These are phyloP conservation scores for Siphlonurus alternatus DNA, from an alignment of 2,888 invertebrate genomes.

Conservation along the genomic window DNA sequence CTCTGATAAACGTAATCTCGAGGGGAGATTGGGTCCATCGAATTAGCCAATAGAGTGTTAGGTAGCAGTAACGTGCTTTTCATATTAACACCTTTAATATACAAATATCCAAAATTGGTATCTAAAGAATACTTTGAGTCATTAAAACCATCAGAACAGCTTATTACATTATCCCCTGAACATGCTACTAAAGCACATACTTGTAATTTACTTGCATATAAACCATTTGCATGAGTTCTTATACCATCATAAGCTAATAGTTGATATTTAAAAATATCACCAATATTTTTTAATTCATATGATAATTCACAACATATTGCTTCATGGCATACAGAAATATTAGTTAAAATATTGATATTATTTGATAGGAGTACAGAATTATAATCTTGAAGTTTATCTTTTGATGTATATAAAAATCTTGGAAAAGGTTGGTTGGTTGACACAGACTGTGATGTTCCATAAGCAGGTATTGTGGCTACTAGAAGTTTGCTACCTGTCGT, in stretches of 20 bases:
- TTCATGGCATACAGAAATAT: slow-evolving; percentile 13
- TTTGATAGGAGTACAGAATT: neutral
- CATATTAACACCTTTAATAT: neutral
- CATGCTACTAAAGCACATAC: slow-evolving; percentile 36
- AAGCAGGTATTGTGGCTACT: slow-evolving; percentile 12
- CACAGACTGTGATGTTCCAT: too few relatives aligned
- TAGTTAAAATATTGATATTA: neutral
- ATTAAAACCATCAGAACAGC: neutral
- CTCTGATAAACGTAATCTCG: neutral
- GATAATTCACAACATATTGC: slow-evolving; percentile 25
- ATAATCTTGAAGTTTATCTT: neutral
- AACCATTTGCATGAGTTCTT: slow-evolving; percentile 26
- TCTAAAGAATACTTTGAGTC: neutral
- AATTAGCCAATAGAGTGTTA: neutral
- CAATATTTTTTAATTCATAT: neutral
- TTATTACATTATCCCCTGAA: slow-evolving; percentile 21
- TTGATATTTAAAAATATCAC: slow-evolving; percentile 28
- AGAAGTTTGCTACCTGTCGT: slow-evolving; percentile 20
- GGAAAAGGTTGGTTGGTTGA: too few relatives aligned
- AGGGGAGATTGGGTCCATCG: neutral
- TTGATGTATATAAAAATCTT: neutral
- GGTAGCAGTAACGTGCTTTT: neutral
- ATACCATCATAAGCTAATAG: slow-evolving; percentile 35
- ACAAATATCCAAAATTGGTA: neutral
- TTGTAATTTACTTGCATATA: slow-evolving; percentile 24